These are phyloP conservation scores for Gymnobelideus leadbeateri DNA, from an alignment of 2,113 vertebrate genomes.

Conservation along the genomic window DNA sequence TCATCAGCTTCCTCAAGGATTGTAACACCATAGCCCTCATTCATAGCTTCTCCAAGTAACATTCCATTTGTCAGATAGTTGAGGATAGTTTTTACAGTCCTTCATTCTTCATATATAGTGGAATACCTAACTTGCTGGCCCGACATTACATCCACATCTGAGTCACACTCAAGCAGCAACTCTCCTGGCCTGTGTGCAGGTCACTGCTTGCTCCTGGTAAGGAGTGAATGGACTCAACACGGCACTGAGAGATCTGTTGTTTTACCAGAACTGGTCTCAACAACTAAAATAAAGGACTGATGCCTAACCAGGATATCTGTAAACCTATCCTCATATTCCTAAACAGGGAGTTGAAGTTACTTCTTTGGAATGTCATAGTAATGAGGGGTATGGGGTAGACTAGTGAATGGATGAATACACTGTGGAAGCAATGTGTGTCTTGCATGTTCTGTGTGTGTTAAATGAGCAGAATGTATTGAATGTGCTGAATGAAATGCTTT, in stretches of 20 bases:
- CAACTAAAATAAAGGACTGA: conserved; percentile 95
- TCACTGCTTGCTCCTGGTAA: conserved; percentile 93
- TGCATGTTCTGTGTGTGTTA: conserved; percentile 73
- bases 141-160: conserved; percentile 98
- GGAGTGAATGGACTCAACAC: conserved; percentile 93
- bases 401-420: conserved; percentile 95
- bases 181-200: conserved; percentile 95
- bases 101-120: conserved; percentile 98
- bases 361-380: conserved; percentile 97
- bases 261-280: conserved; percentile 96
- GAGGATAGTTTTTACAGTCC: conserved; percentile 95
- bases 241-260: conserved; percentile 98
- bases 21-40: conserved; percentile 93
- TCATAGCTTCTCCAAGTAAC: conserved; percentile 94
- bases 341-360: conserved; percentile 93
- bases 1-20: conserved; percentile 95
- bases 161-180: conserved; percentile 97
- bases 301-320: conserved; percentile 92
- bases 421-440: conserved; percentile 88
- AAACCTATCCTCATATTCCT: conserved; percentile 97
- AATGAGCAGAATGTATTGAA: conserved; percentile 75
- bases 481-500: conserved; percentile 86
- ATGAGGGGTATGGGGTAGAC: conserved; percentile 94
- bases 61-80: conserved; percentile 97
- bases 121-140: conserved; percentile 97